phyloP scores from a whole-genome alignment of 2,888 invertebrate species.

The Cyclophora albipunctata region DNA sequence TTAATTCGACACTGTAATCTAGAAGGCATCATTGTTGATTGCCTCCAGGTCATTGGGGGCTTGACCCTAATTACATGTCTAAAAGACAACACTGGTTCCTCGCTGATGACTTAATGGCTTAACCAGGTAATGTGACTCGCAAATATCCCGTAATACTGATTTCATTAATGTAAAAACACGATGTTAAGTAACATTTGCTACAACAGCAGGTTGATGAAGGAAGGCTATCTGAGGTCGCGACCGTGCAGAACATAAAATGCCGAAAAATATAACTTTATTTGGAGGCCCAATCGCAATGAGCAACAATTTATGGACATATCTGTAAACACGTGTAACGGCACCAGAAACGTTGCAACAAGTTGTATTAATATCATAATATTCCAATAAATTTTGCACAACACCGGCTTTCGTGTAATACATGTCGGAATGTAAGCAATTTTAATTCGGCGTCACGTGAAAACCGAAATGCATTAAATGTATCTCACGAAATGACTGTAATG shows the following conservation, averaged over 20 bases:
- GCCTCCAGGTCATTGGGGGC: conserved; percentile 6
- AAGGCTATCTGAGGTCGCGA: too few relatives aligned
- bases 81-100: conserved; percentile 30
- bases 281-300: too few relatives aligned
- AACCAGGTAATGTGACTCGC: conserved; percentile 37
- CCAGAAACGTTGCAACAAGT: not conserved
- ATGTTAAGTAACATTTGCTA: conserved; percentile 26
- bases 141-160: conserved; percentile 29
- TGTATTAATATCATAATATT: not conserved
- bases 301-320: too few relatives aligned
- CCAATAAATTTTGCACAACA: too few relatives aligned
- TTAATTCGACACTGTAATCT: not conserved
- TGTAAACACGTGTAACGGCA: not conserved
- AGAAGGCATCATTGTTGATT: not conserved
- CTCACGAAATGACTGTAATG: too few relatives aligned
- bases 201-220: not conserved
- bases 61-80: conserved; percentile 41
- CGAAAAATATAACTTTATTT: too few relatives aligned
- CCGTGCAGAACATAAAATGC: too few relatives aligned
- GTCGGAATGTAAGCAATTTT: too few relatives aligned
- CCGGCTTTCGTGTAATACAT: too few relatives aligned
- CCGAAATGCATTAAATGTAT: too few relatives aligned
- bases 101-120: conserved; percentile 36
- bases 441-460: too few relatives aligned
- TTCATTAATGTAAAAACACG: conserved; percentile 34